These are phyloP conservation scores for Varecia variegata DNA, from an alignment of 2,797 vertebrate genomes.

Conservation along the genomic window DNA sequence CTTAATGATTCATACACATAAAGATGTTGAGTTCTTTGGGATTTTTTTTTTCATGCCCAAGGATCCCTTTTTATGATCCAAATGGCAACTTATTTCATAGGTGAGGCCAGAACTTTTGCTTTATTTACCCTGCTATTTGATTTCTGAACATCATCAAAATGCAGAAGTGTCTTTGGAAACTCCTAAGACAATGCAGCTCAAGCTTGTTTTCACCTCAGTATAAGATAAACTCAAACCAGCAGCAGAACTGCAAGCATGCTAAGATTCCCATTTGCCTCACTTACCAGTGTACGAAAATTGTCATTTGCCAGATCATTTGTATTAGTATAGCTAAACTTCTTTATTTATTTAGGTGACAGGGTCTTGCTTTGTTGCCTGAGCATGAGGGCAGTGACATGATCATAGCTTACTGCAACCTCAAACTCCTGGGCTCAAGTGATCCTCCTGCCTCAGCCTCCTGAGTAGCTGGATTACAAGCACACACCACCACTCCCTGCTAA, in stretches of 20 bases:
- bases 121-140: background rate
- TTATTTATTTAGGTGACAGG: background rate
- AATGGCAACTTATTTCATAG: background rate
- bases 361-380: background rate
- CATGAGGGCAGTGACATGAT: background rate
- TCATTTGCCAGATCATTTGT: background rate
- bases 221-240: background rate
- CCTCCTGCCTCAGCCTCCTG: background rate
- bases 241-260: background rate
- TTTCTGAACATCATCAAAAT: background rate
- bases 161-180: background rate
- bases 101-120: background rate
- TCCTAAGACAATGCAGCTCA: background rate
- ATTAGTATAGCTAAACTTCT: background rate
- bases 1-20: conserved; percentile 10
- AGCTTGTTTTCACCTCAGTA: background rate
- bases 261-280: background rate
- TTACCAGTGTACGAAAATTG: background rate
- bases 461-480: background rate
- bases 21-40: background rate
- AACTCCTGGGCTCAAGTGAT: background rate
- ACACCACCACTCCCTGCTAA: background rate
- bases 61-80: background rate
- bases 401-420: background rate
- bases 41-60: conserved; percentile 32